Evolutionary conservation across 1,140 invertebrate species (phyloP).

Genomic region (Whitmania pigra): DNA sequence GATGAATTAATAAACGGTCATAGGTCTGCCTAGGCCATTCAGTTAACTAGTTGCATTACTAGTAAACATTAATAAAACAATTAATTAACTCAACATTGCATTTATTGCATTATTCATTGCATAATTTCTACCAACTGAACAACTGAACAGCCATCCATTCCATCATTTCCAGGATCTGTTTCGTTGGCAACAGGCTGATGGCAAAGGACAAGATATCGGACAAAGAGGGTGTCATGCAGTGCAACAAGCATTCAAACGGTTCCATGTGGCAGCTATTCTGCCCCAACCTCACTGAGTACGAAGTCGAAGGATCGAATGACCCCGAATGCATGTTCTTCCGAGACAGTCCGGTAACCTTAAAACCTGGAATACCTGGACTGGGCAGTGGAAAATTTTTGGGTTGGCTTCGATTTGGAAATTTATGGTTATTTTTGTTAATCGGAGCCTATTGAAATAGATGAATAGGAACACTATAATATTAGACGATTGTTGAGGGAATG

Average conservation of each 20-base stretch:
- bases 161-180: conserved; percentile 62
- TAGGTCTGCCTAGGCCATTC: too few species aligned
- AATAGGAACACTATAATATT: too few species aligned
- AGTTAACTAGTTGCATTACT: too few species aligned
- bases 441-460: too few species aligned
- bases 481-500: too few species aligned
- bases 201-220: conserved; percentile 55
- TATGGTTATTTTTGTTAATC: not conserved
- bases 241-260: conserved; percentile 56
- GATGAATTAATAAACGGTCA: too few species aligned
- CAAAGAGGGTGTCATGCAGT: conserved; percentile 40
- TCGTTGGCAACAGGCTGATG: conserved; percentile 65
- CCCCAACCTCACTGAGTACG: conserved; percentile 28
- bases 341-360: conserved; percentile 42
- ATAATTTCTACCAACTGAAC: not conserved
- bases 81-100: not conserved
- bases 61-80: not conserved
- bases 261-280: conserved; percentile 46
- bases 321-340: conserved; percentile 23
- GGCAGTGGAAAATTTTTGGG: conserved; percentile 64
- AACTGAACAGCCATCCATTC: not conserved
- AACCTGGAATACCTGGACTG: conserved; percentile 63
- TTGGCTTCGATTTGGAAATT: conserved; percentile 29
- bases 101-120: too few species aligned
- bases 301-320: conserved; percentile 13